Percentiles rank a stretch among this genome's conserved stretches.
phyloP scores from a whole-genome alignment of 1,140 invertebrate species.

The Gerris buenoi region DNA sequence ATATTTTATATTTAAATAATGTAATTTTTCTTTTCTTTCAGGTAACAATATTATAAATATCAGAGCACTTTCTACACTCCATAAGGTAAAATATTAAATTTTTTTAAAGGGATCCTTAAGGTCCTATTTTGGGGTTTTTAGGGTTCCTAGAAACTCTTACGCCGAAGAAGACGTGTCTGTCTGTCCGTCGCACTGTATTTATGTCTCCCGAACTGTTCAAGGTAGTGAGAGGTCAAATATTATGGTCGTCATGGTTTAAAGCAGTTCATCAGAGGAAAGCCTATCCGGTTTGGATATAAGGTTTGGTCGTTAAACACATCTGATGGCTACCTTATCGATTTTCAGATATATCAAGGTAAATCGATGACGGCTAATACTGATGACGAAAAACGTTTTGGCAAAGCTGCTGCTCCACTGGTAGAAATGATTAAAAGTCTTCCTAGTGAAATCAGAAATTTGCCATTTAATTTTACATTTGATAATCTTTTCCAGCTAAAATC shows the following conservation, averaged over 20 bases:
- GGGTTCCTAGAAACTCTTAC: too few relatives aligned
- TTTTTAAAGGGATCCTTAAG: too few relatives aligned
- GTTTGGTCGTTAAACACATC: conserved; percentile 18
- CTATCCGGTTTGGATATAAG: conserved; percentile 22
- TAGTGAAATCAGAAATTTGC: conserved; percentile 1
- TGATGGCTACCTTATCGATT: conserved; percentile 21
- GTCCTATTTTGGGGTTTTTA: too few relatives aligned
- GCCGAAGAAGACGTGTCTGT: too few relatives aligned
- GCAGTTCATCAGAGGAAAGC: conserved; percentile 23
- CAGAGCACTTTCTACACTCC: too few relatives aligned
- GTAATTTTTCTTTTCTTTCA: too few relatives aligned
- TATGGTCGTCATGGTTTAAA: conserved; percentile 24
- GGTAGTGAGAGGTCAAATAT: too few relatives aligned
- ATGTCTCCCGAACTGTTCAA: too few relatives aligned
- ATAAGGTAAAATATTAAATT: too few relatives aligned
- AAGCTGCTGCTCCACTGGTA: conserved; percentile 19
- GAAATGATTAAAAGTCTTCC: conserved; percentile 20
- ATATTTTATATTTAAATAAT: too few relatives aligned
- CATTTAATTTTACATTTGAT: conserved; percentile 22
- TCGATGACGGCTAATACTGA: conserved; percentile 10
- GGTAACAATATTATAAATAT: too few relatives aligned
- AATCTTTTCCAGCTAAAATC: conserved; percentile 23
- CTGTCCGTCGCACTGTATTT: too few relatives aligned
- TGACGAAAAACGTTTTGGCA: conserved; percentile 22
- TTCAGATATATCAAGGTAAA: conserved; percentile 26